Conservation (phyloP, 1,140 invertebrate species). For the Zaprionus kolodkinae region DNA sequence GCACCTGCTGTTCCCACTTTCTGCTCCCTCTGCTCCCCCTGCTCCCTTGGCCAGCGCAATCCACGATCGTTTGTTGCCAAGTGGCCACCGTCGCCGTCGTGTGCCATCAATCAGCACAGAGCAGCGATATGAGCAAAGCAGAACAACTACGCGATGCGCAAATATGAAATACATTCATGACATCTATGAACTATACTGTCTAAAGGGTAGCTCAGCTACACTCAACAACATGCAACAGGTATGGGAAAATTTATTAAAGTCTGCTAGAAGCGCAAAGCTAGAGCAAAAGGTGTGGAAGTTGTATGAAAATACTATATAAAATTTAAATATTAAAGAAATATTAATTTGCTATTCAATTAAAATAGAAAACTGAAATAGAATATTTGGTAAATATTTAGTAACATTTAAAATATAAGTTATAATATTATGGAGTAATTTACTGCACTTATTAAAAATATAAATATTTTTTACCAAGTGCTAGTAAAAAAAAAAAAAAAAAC, state of each 20-base stretch:
- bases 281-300: too few relatives aligned
- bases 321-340: too few relatives aligned
- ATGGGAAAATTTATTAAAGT: background rate
- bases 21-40: background rate
- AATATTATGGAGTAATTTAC: too few relatives aligned
- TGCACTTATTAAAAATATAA: too few relatives aligned
- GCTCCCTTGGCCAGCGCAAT: constrained; percentile 55
- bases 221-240: background rate
- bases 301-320: background rate
- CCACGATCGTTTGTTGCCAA: constrained; percentile 54
- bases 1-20: background rate
- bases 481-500: too few relatives aligned
- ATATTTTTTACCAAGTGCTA: too few relatives aligned
- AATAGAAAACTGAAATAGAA: too few relatives aligned
- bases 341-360: too few relatives aligned
- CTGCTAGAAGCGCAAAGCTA: background rate
- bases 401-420: too few relatives aligned
- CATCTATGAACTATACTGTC: constrained; percentile 35
- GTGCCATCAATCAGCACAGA: constrained; percentile 71
- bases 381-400: too few relatives aligned
- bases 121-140: constrained; percentile 62
- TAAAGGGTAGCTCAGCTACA: constrained; percentile 18
- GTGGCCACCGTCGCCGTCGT: constrained; percentile 56
- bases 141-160: constrained; percentile 56
- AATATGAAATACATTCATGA: constrained; percentile 70